A percentile compares a stretch with the other conserved stretches of the same genome.
Conservation (phyloP, 92 coral and sea anemone genomes). For the Umimayanthus kanabou region DNA sequence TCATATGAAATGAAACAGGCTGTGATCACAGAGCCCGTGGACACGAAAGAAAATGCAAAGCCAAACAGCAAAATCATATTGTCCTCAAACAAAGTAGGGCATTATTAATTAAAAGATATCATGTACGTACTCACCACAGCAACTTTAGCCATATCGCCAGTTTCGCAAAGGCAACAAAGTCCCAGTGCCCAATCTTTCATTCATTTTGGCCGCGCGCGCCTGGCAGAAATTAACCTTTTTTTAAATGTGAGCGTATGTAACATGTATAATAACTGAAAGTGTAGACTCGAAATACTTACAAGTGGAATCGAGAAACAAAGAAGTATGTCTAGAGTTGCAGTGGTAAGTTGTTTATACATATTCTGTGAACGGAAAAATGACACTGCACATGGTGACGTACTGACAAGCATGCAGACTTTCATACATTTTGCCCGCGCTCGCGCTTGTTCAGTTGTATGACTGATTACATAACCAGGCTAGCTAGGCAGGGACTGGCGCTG, state of each 20-base stretch:
- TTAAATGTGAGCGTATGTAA: no score
- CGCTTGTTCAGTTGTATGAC: not conserved
- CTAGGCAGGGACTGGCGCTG: not conserved
- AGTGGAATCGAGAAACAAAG: not conserved
- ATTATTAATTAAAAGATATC: not conserved
- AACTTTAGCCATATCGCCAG: not conserved
- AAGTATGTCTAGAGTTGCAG: slow-evolving; percentile 3
- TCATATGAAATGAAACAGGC: no score
- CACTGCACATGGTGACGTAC: no score
- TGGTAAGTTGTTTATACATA: not conserved
- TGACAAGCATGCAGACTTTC: no score
- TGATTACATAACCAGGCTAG: not conserved
- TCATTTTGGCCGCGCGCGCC: no score
- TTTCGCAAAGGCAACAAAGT: not conserved
- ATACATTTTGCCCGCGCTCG: not conserved
- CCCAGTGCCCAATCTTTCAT: not conserved
- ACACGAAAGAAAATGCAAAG: no score
- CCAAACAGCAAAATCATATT: no score
- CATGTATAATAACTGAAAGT: no score
- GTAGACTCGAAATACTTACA: not conserved
- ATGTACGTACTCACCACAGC: not conserved
- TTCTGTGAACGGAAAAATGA: not conserved
- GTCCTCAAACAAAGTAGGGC: no score
- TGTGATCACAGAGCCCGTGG: no score
- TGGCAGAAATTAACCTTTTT: no score